Evolutionary conservation across 2,113 vertebrate species (phyloP).

Genomic region (Raja brachyura): DNA sequence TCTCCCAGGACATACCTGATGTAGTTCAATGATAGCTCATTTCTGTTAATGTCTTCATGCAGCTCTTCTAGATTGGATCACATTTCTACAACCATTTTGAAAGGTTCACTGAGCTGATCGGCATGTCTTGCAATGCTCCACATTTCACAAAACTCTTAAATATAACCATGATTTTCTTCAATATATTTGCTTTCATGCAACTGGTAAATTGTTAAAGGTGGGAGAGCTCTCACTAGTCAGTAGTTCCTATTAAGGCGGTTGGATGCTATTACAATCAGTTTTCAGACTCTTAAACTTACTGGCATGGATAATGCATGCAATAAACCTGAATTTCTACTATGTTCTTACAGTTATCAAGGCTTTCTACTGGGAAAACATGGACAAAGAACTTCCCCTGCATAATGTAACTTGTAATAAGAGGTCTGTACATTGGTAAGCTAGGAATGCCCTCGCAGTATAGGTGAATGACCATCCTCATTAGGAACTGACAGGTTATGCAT

Average conservation of each 20-base stretch:
- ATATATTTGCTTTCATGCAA: background rate
- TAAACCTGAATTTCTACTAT: background rate
- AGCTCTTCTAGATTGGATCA: background rate
- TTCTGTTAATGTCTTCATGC: background rate
- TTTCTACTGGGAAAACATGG: background rate
- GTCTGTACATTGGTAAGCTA: background rate
- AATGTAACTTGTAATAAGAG: background rate
- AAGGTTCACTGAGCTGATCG: background rate
- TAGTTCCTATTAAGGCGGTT: background rate
- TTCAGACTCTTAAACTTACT: background rate
- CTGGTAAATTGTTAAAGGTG: background rate
- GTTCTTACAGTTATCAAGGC: background rate
- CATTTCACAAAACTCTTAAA: background rate
- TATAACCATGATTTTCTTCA: background rate
- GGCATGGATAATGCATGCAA: background rate
- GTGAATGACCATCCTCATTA: no score
- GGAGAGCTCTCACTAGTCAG: background rate
- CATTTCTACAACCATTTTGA: background rate
- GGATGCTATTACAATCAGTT: background rate
- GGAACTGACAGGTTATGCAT: background rate
- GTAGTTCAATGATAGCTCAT: background rate
- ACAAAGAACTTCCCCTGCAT: background rate
- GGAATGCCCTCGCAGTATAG: background rate
- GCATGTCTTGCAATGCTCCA: background rate
- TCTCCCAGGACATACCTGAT: background rate